phyloP scores from a whole-genome alignment of 2,113 vertebrate genomes.

The Tachuris rubrigastra region DNA sequence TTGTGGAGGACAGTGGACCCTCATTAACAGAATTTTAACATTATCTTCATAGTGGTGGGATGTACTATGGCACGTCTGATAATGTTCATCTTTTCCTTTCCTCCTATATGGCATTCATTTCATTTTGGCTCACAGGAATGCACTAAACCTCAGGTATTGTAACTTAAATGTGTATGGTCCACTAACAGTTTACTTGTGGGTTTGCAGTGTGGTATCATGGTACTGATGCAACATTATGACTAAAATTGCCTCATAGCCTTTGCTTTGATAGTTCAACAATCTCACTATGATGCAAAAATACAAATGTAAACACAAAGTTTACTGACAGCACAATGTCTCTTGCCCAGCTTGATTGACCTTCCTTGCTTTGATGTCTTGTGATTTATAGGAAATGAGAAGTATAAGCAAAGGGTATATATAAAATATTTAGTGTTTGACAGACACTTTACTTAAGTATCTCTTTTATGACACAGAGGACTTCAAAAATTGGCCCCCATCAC shows the following conservation, averaged over 20 bases:
- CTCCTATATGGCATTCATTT: slow-evolving; percentile 87
- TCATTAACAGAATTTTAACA: slow-evolving; percentile 61
- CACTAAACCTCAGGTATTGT: slow-evolving; percentile 97
- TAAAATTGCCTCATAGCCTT: slow-evolving; percentile 29
- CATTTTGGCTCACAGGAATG: slow-evolving; percentile 94
- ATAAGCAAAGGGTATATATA: neutral
- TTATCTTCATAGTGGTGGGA: slow-evolving; percentile 70
- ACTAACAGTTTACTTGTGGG: slow-evolving; percentile 54
- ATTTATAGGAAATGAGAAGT: neutral
- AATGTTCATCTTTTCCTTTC: slow-evolving; percentile 91
- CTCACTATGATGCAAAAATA: neutral
- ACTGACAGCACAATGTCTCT: neutral
- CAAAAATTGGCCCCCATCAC: neutral
- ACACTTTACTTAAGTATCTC: neutral
- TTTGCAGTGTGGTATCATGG: slow-evolving; percentile 49
- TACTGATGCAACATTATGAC: neutral
- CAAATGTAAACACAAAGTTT: neutral
- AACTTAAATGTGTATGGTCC: slow-evolving; percentile 78
- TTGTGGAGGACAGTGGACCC: neutral
- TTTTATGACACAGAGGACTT: neutral
- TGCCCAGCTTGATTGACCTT: neutral
- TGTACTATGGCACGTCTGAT: slow-evolving; percentile 82
- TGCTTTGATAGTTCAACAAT: neutral
- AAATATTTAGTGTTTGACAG: neutral
- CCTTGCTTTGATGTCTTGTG: neutral